These are phyloP conservation scores for Morinoia aosen DNA, from an alignment of 2,888 invertebrate species.

Conservation along the genomic window DNA sequence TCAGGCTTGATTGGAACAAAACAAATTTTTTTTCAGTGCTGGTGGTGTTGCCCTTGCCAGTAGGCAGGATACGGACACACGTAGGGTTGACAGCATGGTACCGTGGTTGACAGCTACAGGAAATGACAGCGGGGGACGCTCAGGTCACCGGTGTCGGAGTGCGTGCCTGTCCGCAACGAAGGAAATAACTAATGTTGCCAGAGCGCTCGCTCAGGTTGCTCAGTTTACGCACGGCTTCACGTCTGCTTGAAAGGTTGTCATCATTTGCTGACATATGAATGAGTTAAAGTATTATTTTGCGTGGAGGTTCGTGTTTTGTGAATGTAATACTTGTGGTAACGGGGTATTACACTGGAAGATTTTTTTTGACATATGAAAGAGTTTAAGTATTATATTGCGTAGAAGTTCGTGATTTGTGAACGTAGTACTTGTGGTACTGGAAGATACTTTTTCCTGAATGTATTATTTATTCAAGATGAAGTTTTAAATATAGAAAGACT, in stretches of 20 bases:
- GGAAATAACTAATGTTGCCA: conserved; percentile 12
- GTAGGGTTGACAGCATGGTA: neutral
- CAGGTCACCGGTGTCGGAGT: neutral
- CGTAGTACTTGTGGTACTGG: too few species aligned
- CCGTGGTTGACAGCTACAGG: neutral
- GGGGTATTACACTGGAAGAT: too few species aligned
- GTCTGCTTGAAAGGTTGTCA: neutral
- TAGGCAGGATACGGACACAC: conserved; percentile 40
- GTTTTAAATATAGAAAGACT: too few species aligned
- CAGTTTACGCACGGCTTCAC: neutral
- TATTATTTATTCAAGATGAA: too few species aligned
- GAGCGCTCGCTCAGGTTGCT: neutral
- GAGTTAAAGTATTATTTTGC: neutral
- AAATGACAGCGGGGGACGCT: conserved; percentile 6
- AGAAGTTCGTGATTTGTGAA: neutral
- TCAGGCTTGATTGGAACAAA: too few species aligned
- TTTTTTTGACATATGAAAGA: neutral
- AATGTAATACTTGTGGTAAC: neutral
- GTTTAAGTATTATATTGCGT: neutral
- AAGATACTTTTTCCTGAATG: too few species aligned
- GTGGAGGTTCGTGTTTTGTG: neutral
- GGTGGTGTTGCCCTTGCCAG: neutral
- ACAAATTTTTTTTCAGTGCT: neutral
- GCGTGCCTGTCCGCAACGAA: neutral
- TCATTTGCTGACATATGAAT: neutral